Evolutionary conservation across 2,797 vertebrate genomes (phyloP).

Genomic region (Ataeniobius toweri): DNA sequence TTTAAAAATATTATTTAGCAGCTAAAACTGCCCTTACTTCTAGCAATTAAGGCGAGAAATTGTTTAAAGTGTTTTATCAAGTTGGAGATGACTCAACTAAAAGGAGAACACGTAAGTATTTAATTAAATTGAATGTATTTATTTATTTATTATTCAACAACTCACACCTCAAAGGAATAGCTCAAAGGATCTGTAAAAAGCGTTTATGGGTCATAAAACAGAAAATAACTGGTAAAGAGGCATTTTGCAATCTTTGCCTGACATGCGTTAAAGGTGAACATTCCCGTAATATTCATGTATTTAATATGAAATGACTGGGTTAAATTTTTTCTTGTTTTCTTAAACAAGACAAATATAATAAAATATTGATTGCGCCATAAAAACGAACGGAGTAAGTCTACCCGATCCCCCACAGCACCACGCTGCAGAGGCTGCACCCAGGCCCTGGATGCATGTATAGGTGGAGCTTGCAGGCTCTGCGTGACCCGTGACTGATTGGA

Average conservation of each 20-base stretch:
- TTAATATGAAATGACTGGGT: neutral
- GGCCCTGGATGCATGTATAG: conserved; percentile 44
- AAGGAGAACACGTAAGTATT: neutral
- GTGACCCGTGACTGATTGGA: conserved; percentile 80
- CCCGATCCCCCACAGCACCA: neutral
- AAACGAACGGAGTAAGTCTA: neutral
- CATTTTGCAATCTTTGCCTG: neutral
- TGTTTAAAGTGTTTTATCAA: neutral
- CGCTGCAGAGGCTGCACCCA: conserved; percentile 9
- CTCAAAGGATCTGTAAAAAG: neutral
- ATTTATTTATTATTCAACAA: neutral
- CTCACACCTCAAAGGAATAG: neutral
- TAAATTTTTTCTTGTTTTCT: neutral
- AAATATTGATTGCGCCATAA: neutral
- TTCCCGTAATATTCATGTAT: neutral
- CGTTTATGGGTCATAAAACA: neutral
- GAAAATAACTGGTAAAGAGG: neutral
- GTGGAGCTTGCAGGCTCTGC: conserved; percentile 68
- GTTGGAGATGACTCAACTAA: neutral
- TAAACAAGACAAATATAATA: neutral
- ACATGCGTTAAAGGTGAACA: neutral
- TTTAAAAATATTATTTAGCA: neutral
- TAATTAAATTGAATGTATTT: neutral
- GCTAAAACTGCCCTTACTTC: neutral
- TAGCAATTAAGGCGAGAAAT: neutral